Evolutionary conservation across 1,140 invertebrate species (phyloP), one percentile per base, ranked within the genome.

Genomic region (Polypedilum vanderplanki): DNA sequence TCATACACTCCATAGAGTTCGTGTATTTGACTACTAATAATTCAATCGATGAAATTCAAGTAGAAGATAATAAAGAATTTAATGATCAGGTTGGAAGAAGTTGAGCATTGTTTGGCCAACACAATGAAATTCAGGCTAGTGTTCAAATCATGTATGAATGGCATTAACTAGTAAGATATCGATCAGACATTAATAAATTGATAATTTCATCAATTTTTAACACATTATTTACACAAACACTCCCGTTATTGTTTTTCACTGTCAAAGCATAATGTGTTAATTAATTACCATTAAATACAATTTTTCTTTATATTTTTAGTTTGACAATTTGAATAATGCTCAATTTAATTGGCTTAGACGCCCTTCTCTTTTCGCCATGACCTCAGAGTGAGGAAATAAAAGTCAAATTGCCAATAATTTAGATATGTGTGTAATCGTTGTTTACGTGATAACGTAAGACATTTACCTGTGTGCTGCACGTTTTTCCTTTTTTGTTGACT

Each of bases 241-340:
- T 57, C 46, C 46, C n/a, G 46, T n/a, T 57, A 57, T 57, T 57
- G 46, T n/a, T n/a, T 57, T 57, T 57, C 46, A n/a, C 46, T 57
- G 46, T 57, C 46, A 57, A 57, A 57, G 12, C 46, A 57, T 57
- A 57, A 57, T 57, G 46, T 57, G 46, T 15, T 57, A 57, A 57
- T 57, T 57, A 57, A 57, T 57, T 12, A 12, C 46, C 46, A 57
- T 57, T 57, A 57, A 57, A 57, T 12, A 57, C 46, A n/a, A 12
- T 57, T 57, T n/a, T 57, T n/a, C 46, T 57, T n/a, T 3, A 4
- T 15, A 57, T 12, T 57, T 57, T 33, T 5, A 0, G 46, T 57
- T 12, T 15, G n/a, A 57, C 46, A 12, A 57, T 57, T 57, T 57
- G 12, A 12, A 57, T 57, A 57, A 57, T 57, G 46, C 46, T n/a